Evolutionary conservation across 2,113 vertebrate species (phyloP).

Genomic region (Gobiocypris rarus): DNA sequence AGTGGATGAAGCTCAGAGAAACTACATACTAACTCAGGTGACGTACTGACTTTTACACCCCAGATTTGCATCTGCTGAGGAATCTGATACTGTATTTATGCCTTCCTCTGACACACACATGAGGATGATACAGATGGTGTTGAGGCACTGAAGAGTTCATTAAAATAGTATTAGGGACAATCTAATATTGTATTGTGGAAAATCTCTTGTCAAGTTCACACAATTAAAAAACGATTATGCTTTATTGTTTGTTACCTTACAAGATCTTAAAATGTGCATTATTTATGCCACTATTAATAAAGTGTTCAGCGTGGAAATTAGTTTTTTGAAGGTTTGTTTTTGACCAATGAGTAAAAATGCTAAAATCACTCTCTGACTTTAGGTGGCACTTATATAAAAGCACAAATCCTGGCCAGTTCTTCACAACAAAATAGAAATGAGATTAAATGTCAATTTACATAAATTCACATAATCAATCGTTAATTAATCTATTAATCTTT

Average conservation of each 20-base stretch:
- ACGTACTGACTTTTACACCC: not conserved
- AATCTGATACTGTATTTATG: not conserved
- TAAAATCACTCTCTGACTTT: not conserved
- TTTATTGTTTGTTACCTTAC: no score
- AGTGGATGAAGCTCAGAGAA: conserved; percentile 92
- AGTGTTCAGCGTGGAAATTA: no score
- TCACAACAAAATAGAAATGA: not conserved
- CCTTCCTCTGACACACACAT: not conserved
- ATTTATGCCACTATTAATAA: no score
- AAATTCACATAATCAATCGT: no score
- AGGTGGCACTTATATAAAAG: not conserved
- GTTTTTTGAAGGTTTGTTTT: not conserved
- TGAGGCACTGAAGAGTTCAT: not conserved
- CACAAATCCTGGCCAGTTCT: not conserved
- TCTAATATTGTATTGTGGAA: not conserved
- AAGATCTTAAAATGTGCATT: not conserved
- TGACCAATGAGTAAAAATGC: not conserved
- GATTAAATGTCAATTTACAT: not conserved
- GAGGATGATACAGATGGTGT: not conserved
- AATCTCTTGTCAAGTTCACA: not conserved
- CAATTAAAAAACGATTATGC: no score
- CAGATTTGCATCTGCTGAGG: not conserved
- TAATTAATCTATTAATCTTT: no score
- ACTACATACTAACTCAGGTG: conserved; percentile 99
- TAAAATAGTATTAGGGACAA: not conserved